Conservation (phyloP, 2,888 invertebrate species). For the Drosophila picticornis region DNA sequence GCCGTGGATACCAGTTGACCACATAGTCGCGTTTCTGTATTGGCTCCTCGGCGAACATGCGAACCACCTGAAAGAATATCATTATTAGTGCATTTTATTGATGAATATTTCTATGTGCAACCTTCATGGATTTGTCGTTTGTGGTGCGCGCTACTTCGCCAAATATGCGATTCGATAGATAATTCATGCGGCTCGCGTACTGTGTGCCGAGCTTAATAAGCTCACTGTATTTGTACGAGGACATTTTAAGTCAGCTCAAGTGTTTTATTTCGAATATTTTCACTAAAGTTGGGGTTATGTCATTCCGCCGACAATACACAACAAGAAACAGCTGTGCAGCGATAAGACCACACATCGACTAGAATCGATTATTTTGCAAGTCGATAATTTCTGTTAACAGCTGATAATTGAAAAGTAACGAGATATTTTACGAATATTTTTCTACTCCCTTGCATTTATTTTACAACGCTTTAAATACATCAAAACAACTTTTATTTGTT, state of each 20-base stretch:
- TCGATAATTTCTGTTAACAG: not conserved
- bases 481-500: slow-evolving; percentile 57
- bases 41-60: slow-evolving; percentile 91
- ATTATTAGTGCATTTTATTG: not conserved
- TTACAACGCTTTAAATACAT: slow-evolving; percentile 40
- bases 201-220: slow-evolving; percentile 90
- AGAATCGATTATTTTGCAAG: slow-evolving; percentile 20
- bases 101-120: slow-evolving; percentile 83
- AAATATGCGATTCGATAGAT: slow-evolving; percentile 94
- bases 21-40: slow-evolving; percentile 90
- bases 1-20: slow-evolving; percentile 94
- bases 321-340: slow-evolving; percentile 49
- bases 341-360: not conserved
- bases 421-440: not conserved
- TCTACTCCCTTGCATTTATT: not conserved
- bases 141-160: slow-evolving; percentile 94
- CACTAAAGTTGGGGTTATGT: slow-evolving; percentile 60
- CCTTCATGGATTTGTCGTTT: slow-evolving; percentile 90
- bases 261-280: not conserved
- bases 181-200: slow-evolving; percentile 94
- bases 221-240: slow-evolving; percentile 88
- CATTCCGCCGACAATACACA: slow-evolving; percentile 35
- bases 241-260: slow-evolving; percentile 85
- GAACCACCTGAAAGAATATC: slow-evolving; percentile 85
- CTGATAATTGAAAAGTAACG: not conserved